Evolutionary conservation across 2,113 vertebrate genomes (phyloP), one percentile per base, ranked within the genome.

Genomic region (Gadus macrocephalus): DNA sequence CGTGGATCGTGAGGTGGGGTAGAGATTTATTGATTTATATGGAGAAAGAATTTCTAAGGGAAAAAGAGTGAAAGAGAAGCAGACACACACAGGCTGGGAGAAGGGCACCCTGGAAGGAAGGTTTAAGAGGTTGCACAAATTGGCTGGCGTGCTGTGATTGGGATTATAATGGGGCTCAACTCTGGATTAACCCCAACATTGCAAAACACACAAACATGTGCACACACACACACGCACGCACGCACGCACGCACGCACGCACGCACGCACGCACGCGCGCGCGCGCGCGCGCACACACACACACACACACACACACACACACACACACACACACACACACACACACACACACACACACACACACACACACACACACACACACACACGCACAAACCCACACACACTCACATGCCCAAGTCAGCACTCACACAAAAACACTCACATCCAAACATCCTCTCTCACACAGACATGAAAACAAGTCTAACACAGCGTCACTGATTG

Each of bases 161-260:
- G 73, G 89, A 86, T 90, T 90, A 90, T 80, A 78, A 83, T 74
- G 79, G 62, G 53, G 69, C 75, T 78, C 69, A 81, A 69, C 66
- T 74, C 63, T 71, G 76, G 83, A 85, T 88, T 88, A 89, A 86
- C 74, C 55, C 64, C 56, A 72, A 25, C 64, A 71, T 49, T 79
- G 42, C 20, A 66, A 68, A 71, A 75, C 69, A 59, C 16, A 53
- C 42, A 68, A 31, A 64, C 20, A 20, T 20, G 20, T 20, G 20
- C 20, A 20, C 20, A 20, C 20, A 20, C 20, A 20, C 20, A 20
- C 20, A n/a, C n/a, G n/a, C n/a, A n/a, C n/a, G 22, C 64, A 71
- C 55, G 3, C 59, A 19, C n/a, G 69, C 4, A 35, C 31, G 85
- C 74, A 38, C 64, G 31, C 70, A 20, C 64, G 68, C 55, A n/a